Evolutionary conservation across 1,140 invertebrate species (phyloP), one percentile per base, ranked within the genome.

Genomic region (Drosophila kohkoa): DNA sequence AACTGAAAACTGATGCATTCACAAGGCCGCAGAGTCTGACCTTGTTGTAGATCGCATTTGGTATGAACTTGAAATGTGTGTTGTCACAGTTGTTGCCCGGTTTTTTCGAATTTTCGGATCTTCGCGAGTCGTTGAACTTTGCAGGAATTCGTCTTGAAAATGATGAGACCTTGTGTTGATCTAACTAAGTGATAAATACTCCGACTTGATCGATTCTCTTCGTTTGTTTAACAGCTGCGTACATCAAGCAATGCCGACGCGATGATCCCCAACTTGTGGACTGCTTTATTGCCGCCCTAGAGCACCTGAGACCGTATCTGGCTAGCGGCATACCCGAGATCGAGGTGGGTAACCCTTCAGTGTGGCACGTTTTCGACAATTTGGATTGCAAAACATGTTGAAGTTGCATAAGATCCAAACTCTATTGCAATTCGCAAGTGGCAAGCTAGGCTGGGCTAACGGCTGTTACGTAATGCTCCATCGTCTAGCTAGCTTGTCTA

Each of bases 281-380:
- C n/a, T 96, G 96, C 77, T 92, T 96, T 54, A 95, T 94, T 28
- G 89, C 92, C 30, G 93, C 95, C 7, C 85, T 96, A 3, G 94
- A 96, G 66, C 95, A 96, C 89, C 85, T 96, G 54, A 93, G 93
- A 76, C 95, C 95, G 1, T 96, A 95, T 81, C 82, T 96, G 48
- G 93, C 93, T n/a, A 92, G 80, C 25, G 96, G 96, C 46, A 96
- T 96, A 82, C 93, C 94, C 38, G 95, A 96, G 90, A 96, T 96
- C 46, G 93, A 92, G 79, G 92, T 92, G 45, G 64, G 85, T 76
- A 62, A 52, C 55, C 60, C 60, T 60, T 62, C 35, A 11, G 13
- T 48, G 5, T 8, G 49, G 30, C 25, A 28, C 48, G 52, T 8
- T 38, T 38, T 25, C 13, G 55, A 30, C 49, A 38, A 30, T 72